These are phyloP conservation scores for Cyprinella venusta DNA, from an alignment of 2,797 vertebrate species.

Conservation along the genomic window DNA sequence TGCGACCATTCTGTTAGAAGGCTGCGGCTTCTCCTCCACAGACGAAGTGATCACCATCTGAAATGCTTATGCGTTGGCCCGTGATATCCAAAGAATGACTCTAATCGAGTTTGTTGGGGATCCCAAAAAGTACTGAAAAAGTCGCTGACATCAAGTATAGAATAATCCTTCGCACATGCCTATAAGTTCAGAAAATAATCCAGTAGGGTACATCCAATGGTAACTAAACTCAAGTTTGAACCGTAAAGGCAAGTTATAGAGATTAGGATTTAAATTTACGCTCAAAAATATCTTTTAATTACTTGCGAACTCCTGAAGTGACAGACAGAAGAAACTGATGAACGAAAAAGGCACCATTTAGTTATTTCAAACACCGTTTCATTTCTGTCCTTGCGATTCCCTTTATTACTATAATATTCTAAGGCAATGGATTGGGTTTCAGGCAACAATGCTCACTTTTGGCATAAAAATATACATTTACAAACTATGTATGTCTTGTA, in stretches of 20 bases:
- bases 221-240: slow-evolving; percentile 59
- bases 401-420: slow-evolving; percentile 79
- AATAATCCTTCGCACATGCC: slow-evolving; percentile 61
- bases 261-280: slow-evolving; percentile 51
- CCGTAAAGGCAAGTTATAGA: slow-evolving; percentile 60
- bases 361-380: slow-evolving; percentile 60
- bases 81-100: slow-evolving; percentile 74
- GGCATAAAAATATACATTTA: slow-evolving; percentile 76
- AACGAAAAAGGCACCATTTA: slow-evolving; percentile 81
- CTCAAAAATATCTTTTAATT: slow-evolving; percentile 70
- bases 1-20: slow-evolving; percentile 84
- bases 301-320: slow-evolving; percentile 74
- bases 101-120: slow-evolving; percentile 64
- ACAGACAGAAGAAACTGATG: slow-evolving; percentile 72
- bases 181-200: slow-evolving; percentile 57
- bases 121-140: slow-evolving; percentile 60
- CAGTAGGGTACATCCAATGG: slow-evolving; percentile 61
- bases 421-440: slow-evolving; percentile 83
- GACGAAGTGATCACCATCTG: slow-evolving; percentile 88
- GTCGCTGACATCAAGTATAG: slow-evolving; percentile 58
- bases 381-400: slow-evolving; percentile 72
- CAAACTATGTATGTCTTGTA: slow-evolving; percentile 76
- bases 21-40: slow-evolving; percentile 81
- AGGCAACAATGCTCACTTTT: slow-evolving; percentile 79
- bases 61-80: slow-evolving; percentile 73